Evolutionary conservation across 92 coral and sea anemone genomes (phyloP), one percentile per base, ranked within the genome.

Genomic region (Umimayanthus kanabou): DNA sequence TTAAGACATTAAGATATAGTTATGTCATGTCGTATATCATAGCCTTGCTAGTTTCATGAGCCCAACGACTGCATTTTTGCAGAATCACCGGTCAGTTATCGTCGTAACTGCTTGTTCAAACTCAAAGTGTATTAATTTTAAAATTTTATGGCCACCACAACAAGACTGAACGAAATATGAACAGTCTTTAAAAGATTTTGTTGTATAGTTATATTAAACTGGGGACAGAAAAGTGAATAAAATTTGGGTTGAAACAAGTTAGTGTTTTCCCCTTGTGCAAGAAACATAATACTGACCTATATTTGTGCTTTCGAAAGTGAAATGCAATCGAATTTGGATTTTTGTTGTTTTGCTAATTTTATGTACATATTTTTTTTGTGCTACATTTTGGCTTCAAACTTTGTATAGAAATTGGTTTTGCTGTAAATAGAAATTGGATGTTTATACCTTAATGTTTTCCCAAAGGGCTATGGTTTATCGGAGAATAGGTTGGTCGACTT

Each of bases 101-200:
- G 45, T 75, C 37, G 42, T 49, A 43, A 47, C 82, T 47, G 33
- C 58, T 49, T 45, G n/a, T 5, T 29, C 37, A 33, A 33, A 33
- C 37, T 72, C 69, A 75, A 75, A 75, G 50, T 43, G 61, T 43
- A 28, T 78, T 33, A 33, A 33, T 33, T 47, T 37, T 10, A 72
- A 23, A 78, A 45, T 13, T 82, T 66, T 66, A 82, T 15, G 37
- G 20, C 14, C 18, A 69, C 76, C 77, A 49, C 75, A 39, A 82
- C 76, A 26, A 82, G 86, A 67, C 86, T 82, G 86, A 29, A 39
- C 86, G 69, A 66, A 22, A 9, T 70, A 70, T 83, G 87, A 69
- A 49, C 77, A 83, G 78, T 83, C 87, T 69, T 70, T 70, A 71
- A 83, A 47, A 14, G 81, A 81, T 81, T 39, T 65, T 69, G 65